Evolutionary conservation across 2,113 vertebrate species (phyloP), one percentile per base, ranked within the genome.

Genomic region (Capreolus pygargus): DNA sequence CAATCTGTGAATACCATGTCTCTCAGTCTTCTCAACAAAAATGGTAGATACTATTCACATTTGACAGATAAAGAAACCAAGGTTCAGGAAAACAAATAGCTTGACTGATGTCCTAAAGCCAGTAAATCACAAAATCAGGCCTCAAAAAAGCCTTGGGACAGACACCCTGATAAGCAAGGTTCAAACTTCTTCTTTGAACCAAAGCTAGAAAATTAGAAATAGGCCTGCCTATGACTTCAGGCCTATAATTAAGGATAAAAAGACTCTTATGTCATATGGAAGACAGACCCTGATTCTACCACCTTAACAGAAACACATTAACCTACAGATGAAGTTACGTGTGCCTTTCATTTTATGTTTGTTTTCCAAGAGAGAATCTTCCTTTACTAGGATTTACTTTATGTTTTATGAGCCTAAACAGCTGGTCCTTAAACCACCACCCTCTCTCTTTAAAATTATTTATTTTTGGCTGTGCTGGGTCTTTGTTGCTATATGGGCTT

Each of bases 231-330:
- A 47, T 39, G 54, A 55, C 13, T 61, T 61, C 7, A 88, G 76
- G 36, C 5, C 54, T 76, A 27, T 61, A 74, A 74, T 30, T 50
- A 79, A 83, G 43, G 21, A 55, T 30, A 91, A 86, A 67, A 61
- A 82, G 54, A 90, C 33, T 90, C 76, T 57, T 60, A 60, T 55
- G 52, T 39, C 76, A 58, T 19, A 19, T 21, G 50, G 36, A 83
- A 95, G 81, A 89, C 39, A 95, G n/a, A 87, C 43, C 57, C 52
- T 45, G 70, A 74, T 74, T 87, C 86, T 86, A 89, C 23, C 76
- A 58, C 84, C 43, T 79, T 79, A 87, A 96, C 10, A 95, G 70
- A 96, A 92, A 47, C 30, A 95, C 55, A 47, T 79, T 91, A 94
- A 89, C 27, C 58, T 81, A 92, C 14, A 92, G 91, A 93, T 60